Evolutionary conservation across 2,888 invertebrate genomes (phyloP).

Genomic region (Meiosimyza decipiens): DNA sequence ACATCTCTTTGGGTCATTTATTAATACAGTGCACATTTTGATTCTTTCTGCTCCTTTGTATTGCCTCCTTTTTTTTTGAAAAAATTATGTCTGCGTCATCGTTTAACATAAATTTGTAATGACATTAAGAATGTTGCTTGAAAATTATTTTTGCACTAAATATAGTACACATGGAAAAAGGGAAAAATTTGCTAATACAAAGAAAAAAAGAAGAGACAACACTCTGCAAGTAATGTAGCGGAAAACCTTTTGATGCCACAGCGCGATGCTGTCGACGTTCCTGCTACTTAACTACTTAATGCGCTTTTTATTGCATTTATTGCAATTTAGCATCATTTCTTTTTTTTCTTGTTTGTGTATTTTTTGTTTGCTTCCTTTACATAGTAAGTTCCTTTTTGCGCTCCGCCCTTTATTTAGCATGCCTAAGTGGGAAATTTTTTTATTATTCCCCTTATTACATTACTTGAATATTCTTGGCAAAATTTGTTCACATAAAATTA

Average conservation of each 20-base stretch:
- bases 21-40: background rate
- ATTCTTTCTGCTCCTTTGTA: background rate
- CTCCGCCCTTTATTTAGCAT: no score
- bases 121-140: constrained; percentile 16
- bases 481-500: constrained; percentile 20
- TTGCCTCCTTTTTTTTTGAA: background rate
- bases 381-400: no score
- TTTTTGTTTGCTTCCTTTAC: no score
- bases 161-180: background rate
- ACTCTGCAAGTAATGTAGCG: constrained; percentile 16
- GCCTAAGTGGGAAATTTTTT: no score
- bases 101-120: constrained; percentile 9
- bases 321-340: no score
- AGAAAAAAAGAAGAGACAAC: background rate
- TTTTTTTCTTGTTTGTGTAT: no score
- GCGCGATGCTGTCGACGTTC: background rate
- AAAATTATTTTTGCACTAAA: background rate
- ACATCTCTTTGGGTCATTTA: constrained; percentile 15
- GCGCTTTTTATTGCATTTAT: background rate
- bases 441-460: no score
- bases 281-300: background rate
- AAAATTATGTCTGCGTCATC: background rate
- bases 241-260: constrained; percentile 4
- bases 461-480: no score
- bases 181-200: background rate